These are phyloP conservation scores for Athripsodes cinereus DNA, from an alignment of 2,888 invertebrate species.

Conservation along the genomic window DNA sequence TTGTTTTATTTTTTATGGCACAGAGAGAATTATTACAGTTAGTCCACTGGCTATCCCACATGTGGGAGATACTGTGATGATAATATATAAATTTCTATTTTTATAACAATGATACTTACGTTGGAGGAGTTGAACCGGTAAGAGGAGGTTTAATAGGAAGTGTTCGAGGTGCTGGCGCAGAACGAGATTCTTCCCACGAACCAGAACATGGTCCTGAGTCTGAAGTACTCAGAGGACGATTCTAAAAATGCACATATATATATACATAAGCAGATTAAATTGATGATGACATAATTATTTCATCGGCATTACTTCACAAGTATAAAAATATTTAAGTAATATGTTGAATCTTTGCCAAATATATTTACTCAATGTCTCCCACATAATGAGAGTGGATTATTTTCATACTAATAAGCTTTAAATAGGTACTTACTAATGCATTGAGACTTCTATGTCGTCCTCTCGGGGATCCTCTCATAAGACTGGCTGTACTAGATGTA, in stretches of 20 bases:
- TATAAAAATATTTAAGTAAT: not conserved
- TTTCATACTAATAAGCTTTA: not conserved
- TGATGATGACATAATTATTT: not conserved
- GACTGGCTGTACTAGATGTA: slow-evolving; percentile 73
- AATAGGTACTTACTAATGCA: slow-evolving; percentile 43
- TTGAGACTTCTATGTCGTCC: slow-evolving; percentile 66
- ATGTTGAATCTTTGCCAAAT: not conserved
- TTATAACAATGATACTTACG: slow-evolving; percentile 23
- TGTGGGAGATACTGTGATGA: too few species aligned
- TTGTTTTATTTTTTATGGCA: too few species aligned
- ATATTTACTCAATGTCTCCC: not conserved
- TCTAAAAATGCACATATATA: slow-evolving; percentile 10
- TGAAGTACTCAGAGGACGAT: slow-evolving; percentile 23
- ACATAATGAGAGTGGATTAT: too few species aligned
- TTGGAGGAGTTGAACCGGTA: slow-evolving; percentile 31
- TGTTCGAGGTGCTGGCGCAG: slow-evolving; percentile 67
- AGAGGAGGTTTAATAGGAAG: slow-evolving; percentile 47
- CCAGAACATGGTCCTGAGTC: slow-evolving; percentile 42
- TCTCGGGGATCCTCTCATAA: slow-evolving; percentile 54
- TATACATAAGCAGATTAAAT: not conserved
- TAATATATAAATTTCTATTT: too few species aligned
- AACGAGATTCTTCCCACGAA: slow-evolving; percentile 67
- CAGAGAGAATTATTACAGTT: too few species aligned
- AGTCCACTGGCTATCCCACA: too few species aligned
- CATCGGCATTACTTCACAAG: not conserved